These are phyloP conservation scores for Murina feae DNA, from an alignment of 2,113 vertebrate genomes.

Conservation along the genomic window DNA sequence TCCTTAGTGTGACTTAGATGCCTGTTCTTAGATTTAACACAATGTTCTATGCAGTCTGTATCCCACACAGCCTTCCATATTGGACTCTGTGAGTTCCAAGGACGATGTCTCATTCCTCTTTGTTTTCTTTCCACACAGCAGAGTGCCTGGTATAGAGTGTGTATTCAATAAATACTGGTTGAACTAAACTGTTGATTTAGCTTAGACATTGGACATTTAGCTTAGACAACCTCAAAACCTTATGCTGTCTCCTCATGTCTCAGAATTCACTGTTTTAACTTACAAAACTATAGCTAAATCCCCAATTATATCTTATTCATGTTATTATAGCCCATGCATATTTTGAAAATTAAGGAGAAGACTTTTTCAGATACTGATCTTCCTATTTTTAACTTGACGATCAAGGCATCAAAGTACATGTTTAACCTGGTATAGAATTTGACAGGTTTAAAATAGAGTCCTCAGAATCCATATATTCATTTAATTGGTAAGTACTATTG, in stretches of 20 bases:
- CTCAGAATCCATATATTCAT: background rate
- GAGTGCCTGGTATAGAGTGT: background rate
- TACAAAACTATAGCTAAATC: background rate
- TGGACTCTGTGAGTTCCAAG: background rate
- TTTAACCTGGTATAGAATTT: background rate
- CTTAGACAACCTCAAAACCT: background rate
- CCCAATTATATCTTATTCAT: background rate
- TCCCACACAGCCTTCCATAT: background rate
- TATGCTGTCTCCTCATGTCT: background rate
- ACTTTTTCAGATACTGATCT: background rate
- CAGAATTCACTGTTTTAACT: background rate
- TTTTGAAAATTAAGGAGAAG: background rate
- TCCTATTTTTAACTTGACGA: background rate
- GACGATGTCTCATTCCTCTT: background rate
- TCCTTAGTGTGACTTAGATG: background rate
- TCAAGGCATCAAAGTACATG: background rate
- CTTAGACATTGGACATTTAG: background rate
- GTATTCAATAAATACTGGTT: background rate
- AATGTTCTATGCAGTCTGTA: background rate
- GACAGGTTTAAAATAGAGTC: background rate
- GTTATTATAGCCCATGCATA: background rate
- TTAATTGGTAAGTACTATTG: background rate
- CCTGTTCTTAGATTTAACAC: background rate
- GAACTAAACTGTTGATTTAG: background rate
- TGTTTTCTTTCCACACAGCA: background rate